Conservation (phyloP, 2,888 invertebrate species). For the Dinocampus coccinellae region DNA sequence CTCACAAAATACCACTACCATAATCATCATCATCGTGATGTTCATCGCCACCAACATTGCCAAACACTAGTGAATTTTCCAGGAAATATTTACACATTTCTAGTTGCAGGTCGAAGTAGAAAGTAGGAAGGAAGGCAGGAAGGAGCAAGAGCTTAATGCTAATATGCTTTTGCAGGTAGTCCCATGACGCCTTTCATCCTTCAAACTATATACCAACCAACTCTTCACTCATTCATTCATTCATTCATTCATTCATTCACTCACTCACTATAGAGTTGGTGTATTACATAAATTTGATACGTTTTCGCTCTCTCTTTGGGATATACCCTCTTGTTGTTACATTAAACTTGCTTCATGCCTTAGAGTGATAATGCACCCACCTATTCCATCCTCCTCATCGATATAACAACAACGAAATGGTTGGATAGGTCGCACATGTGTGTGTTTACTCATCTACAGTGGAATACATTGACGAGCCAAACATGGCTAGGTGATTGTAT, state of each 20-base stretch:
- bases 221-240: conserved; percentile 34
- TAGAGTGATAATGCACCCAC: conserved; percentile 48
- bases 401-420: conserved; percentile 30
- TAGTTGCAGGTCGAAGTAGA: conserved; percentile 19
- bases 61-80: conserved; percentile 36
- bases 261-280: neutral
- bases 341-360: conserved; percentile 53
- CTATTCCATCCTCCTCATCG: too few relatives aligned
- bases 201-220: conserved; percentile 21
- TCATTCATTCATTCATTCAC: neutral
- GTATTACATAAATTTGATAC: neutral
- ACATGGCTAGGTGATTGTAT: neutral
- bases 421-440: conserved; percentile 20
- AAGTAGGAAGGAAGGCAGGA: conserved; percentile 26
- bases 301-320: neutral
- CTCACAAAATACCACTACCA: neutral
- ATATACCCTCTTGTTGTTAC: conserved; percentile 41
- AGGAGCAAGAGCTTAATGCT: conserved; percentile 45
- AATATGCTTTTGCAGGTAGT: conserved; percentile 49
- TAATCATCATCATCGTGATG: too few relatives aligned
- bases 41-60: too few relatives aligned
- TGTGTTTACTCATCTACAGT: conserved; percentile 13
- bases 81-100: conserved; percentile 44
- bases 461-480: conserved; percentile 6
- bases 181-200: conserved; percentile 22